Evolutionary conservation across 2,888 invertebrate species (phyloP).

Genomic region (Caenorhabditis japonica): DNA sequence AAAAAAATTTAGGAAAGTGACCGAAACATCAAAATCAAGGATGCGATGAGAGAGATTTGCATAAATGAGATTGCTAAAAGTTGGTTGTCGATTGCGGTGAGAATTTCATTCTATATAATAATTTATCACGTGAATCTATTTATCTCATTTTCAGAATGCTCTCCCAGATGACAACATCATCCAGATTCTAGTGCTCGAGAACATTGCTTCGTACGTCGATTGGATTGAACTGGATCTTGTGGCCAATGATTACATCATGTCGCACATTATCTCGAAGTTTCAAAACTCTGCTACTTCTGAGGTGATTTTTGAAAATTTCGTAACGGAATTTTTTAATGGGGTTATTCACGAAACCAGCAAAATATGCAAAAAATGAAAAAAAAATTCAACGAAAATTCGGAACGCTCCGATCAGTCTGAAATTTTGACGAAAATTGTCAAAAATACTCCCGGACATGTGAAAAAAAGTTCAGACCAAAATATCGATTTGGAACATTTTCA

Average conservation of each 20-base stretch:
- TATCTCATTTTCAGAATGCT: constrained; percentile 17
- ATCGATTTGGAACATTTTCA: too few relatives aligned
- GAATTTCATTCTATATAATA: constrained; percentile 60
- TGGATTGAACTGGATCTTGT: constrained; percentile 82
- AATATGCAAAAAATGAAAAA: too few relatives aligned
- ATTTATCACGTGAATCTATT: too few relatives aligned
- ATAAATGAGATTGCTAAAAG: constrained; percentile 80
- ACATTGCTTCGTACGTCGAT: constrained; percentile 80
- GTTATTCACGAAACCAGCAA: too few relatives aligned
- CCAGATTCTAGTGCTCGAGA: constrained; percentile 79
- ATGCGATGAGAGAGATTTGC: constrained; percentile 80
- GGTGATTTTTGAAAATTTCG: constrained; percentile 32
- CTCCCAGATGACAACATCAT: constrained; percentile 34
- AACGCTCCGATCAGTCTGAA: too few relatives aligned
- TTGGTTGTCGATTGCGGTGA: constrained; percentile 81
- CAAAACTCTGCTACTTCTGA: constrained; percentile 55
- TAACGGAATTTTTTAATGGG: background rate
- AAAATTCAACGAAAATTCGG: too few relatives aligned
- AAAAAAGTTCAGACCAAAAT: too few relatives aligned
- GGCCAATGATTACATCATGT: constrained; percentile 81
- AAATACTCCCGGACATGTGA: too few relatives aligned
- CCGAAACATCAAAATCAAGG: constrained; percentile 80
- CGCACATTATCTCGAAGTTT: constrained; percentile 78
- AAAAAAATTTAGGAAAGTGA: constrained; percentile 77
- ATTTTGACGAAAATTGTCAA: too few relatives aligned